phyloP scores from a whole-genome alignment of 1,140 invertebrate genomes.

The Liolophura sinensis region DNA sequence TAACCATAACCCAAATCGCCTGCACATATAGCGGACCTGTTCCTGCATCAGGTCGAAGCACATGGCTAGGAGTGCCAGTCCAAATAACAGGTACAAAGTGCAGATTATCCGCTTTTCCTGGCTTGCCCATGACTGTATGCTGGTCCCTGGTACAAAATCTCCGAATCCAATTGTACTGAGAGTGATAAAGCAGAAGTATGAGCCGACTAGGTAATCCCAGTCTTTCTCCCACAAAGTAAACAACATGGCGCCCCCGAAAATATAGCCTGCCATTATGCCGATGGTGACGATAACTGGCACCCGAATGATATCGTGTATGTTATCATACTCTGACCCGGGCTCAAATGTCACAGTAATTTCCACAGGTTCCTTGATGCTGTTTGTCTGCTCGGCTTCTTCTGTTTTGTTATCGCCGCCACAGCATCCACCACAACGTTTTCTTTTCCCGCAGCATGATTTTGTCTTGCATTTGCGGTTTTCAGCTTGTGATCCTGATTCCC shows the following conservation, averaged over 20 bases:
- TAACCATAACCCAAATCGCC: constrained; percentile 58
- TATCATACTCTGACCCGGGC: no score
- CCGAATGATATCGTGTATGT: constrained; percentile 19
- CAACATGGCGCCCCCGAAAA: constrained; percentile 49
- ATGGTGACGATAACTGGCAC: constrained; percentile 51
- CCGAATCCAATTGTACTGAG: constrained; percentile 80
- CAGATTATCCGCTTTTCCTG: constrained; percentile 44
- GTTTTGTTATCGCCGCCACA: no score
- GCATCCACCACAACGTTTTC: no score
- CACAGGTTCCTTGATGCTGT: no score
- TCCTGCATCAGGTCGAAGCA: constrained; percentile 91
- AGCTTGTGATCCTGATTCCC: no score
- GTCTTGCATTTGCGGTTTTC: no score
- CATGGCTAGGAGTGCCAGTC: constrained; percentile 88
- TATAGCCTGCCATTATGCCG: constrained; percentile 45
- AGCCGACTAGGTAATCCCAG: constrained; percentile 82
- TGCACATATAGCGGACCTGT: constrained; percentile 78
- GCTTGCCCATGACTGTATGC: constrained; percentile 29
- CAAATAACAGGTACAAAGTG: constrained; percentile 81
- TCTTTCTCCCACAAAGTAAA: constrained; percentile 45
- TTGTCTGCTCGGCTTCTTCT: no score
- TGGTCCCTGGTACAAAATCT: constrained; percentile 63
- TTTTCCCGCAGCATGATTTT: no score
- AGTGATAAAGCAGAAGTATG: constrained; percentile 92
- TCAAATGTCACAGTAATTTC: no score